Evolutionary conservation across 2,888 invertebrate genomes (phyloP), one percentile per base, ranked within the genome.

Genomic region (Plebejus melissa): DNA sequence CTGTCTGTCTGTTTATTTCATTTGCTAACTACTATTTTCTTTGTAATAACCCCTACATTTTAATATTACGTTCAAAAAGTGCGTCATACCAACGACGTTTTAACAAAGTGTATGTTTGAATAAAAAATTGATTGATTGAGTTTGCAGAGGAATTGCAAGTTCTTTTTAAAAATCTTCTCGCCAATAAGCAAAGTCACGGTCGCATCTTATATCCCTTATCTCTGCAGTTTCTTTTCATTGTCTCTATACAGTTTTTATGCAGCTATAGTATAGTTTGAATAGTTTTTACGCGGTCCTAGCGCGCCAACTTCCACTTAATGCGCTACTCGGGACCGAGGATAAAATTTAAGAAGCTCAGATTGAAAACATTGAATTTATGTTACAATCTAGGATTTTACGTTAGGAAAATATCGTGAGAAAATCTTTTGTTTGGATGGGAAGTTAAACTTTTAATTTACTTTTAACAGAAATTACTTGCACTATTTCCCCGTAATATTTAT

Each of bases 161-260:
- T 22, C 2, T 9, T 22, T 7, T 22, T 0, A 28, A 38, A 46
- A 46, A n/a, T 22, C 2, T 3, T 22, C 2, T 41, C 22, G 22
- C 22, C 3, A 13, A 46, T 32, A 54, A 50, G 32, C 54, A 16
- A 32, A 72, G 72, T 54, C 72, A 50, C 50, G 50, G 16, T 50
- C n/a, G 2, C 28, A 72, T 54, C 76, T 75, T 76, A 77, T 79
- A 76, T 78, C 79, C 79, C 81, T 82, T 84, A 84, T 84, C 84
- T 81, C 76, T 77, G 80, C 79, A 83, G 81, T 83, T 84, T 83
- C 82, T 82, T 84, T 85, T 84, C 83, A 85, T 82, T 83, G 83
- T 80, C 77, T 75, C 80, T 78, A 80, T 82, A 81, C 77, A 81
- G 80, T 81, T 81, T 81, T 81, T 81, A 79, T 78, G 77, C 77